Evolutionary conservation across 2,797 vertebrate genomes (phyloP).

Genomic region (Uromys caudimaculatus): DNA sequence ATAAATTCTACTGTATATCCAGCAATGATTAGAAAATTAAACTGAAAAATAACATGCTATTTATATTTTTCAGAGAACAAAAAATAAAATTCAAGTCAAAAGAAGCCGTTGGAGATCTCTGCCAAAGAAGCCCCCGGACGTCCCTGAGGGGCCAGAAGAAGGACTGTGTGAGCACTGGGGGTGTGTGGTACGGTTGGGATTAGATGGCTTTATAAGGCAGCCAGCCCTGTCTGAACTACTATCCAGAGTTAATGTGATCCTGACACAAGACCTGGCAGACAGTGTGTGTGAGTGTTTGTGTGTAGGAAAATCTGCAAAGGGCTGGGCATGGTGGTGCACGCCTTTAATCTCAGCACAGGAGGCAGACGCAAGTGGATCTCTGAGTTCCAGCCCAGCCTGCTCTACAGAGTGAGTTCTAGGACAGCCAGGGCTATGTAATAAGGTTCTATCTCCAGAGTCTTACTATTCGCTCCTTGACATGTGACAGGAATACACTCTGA

Average conservation of each 20-base stretch:
- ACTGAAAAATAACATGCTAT: not conserved
- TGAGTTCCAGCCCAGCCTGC: not conserved
- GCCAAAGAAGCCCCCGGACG: not conserved
- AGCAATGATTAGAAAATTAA: not conserved
- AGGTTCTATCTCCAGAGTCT: not conserved
- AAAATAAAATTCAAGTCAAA: not conserved
- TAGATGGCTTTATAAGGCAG: not conserved
- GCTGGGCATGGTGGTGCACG: rapidly evolving
- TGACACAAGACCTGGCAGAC: not conserved
- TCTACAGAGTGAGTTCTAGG: not conserved
- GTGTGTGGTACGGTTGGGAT: not conserved
- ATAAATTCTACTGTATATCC: not conserved
- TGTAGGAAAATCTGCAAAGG: not conserved
- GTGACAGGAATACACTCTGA: not conserved
- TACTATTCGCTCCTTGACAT: not conserved
- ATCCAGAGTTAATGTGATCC: not conserved
- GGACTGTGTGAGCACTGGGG: not conserved
- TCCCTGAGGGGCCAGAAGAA: not conserved
- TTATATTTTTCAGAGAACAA: not conserved
- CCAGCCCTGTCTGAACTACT: not conserved
- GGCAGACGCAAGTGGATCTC: not conserved
- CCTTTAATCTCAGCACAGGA: not conserved
- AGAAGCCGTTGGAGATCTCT: not conserved
- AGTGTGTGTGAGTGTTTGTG: not conserved
- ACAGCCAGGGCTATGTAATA: not conserved